Conservation (phyloP, 1,140 invertebrate species). For the Hyles euphorbiae region DNA sequence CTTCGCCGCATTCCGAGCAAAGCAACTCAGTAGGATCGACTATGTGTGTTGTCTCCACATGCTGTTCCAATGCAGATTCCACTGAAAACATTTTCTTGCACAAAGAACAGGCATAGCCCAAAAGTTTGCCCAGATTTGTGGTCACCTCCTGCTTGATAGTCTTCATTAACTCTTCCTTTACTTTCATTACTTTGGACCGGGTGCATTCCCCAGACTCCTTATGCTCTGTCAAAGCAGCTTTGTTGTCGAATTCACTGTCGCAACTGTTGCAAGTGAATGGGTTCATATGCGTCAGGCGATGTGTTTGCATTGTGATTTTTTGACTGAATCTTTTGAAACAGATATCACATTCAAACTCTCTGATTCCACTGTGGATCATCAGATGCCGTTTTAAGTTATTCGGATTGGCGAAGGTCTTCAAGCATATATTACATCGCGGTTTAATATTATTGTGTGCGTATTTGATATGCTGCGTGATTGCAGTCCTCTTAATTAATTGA, state of each 20-base stretch:
- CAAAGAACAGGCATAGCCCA: conserved; percentile 70
- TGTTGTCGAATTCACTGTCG: conserved; percentile 52
- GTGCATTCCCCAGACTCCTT: conserved; percentile 51
- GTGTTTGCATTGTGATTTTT: conserved; percentile 72
- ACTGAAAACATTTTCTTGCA: conserved; percentile 73
- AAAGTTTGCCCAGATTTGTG: conserved; percentile 49
- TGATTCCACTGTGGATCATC: conserved; percentile 76
- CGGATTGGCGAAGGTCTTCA: conserved; percentile 76
- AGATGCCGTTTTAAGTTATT: conserved; percentile 78
- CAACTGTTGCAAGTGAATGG: conserved; percentile 57
- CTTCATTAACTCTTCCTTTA: conserved; percentile 60
- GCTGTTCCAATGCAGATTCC: conserved; percentile 60
- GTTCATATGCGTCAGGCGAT: conserved; percentile 61
- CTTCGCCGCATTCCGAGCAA: conserved; percentile 50
- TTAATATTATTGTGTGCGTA: conserved; percentile 68
- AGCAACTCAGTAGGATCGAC: conserved; percentile 41
- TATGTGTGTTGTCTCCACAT: conserved; percentile 65
- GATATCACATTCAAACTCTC: conserved; percentile 75
- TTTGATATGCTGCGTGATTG: conserved; percentile 72
- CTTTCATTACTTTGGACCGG: conserved; percentile 42
- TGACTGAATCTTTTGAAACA: conserved; percentile 68
- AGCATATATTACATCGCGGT: conserved; percentile 75
- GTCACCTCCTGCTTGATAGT: conserved; percentile 56
- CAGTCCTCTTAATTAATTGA: conserved; percentile 62
- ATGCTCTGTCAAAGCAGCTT: conserved; percentile 39